These are phyloP conservation scores for Cerceris rybyensis DNA, from an alignment of 2,888 invertebrate genomes.

Conservation along the genomic window DNA sequence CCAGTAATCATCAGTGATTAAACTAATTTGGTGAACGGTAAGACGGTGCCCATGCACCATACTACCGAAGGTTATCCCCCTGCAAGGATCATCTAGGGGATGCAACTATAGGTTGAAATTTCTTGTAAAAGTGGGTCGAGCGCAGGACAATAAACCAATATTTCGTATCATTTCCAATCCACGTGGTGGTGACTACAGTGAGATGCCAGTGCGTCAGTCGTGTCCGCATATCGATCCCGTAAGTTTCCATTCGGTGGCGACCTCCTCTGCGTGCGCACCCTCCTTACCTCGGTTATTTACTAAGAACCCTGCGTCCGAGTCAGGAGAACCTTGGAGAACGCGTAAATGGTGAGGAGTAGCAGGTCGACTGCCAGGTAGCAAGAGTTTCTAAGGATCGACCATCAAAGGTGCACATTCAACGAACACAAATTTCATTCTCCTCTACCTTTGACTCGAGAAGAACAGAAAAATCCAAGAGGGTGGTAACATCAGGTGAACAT, in stretches of 20 bases:
- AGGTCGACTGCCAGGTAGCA: slow-evolving; percentile 25
- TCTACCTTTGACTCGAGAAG: neutral
- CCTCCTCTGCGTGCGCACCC: slow-evolving; percentile 69
- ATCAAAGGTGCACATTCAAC: slow-evolving; percentile 6
- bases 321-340: slow-evolving; percentile 58
- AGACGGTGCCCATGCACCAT: slow-evolving; percentile 14
- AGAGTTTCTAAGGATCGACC: slow-evolving; percentile 8
- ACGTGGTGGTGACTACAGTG: slow-evolving; percentile 60
- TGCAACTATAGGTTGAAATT: slow-evolving; percentile 7
- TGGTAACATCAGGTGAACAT: neutral
- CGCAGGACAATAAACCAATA: slow-evolving; percentile 57
- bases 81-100: slow-evolving; percentile 4
- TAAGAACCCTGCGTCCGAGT: slow-evolving; percentile 50
- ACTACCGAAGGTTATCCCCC: slow-evolving; percentile 19
- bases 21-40: neutral
- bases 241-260: slow-evolving; percentile 69
- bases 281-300: slow-evolving; percentile 55
- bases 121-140: slow-evolving; percentile 50
- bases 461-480: neutral
- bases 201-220: slow-evolving; percentile 62
- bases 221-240: slow-evolving; percentile 69
- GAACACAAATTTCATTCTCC: neutral
- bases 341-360: slow-evolving; percentile 51
- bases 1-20: slow-evolving; percentile 1
- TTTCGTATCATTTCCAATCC: slow-evolving; percentile 35